A percentile compares a stretch with the other conserved stretches of the same genome.
Evolutionary conservation across 2,888 invertebrate genomes (phyloP).

Genomic region (Ceraclea dissimilis): DNA sequence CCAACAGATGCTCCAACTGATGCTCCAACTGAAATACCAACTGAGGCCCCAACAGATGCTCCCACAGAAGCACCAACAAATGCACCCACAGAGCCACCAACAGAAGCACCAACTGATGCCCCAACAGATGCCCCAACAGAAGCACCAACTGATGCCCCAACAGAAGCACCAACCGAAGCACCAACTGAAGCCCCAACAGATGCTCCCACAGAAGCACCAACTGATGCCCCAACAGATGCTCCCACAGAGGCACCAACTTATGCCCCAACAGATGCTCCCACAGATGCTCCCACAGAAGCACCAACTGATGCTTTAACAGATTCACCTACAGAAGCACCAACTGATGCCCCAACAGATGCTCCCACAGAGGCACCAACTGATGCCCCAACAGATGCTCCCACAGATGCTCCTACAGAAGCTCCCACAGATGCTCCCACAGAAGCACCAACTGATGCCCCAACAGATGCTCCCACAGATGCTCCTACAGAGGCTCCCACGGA

Average conservation of each 20-base stretch:
- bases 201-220: slow-evolving; percentile 6
- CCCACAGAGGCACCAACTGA: slow-evolving; percentile 11
- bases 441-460: slow-evolving; percentile 7
- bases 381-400: slow-evolving; percentile 4
- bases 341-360: slow-evolving; percentile 3
- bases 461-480: slow-evolving; percentile 5
- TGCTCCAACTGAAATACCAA: slow-evolving; percentile 6
- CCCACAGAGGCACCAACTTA: slow-evolving; percentile 12
- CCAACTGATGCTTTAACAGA: slow-evolving; percentile 15
- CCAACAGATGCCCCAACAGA: slow-evolving; percentile 7
- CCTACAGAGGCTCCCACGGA: slow-evolving; percentile 12
- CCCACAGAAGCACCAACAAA: slow-evolving; percentile 16
- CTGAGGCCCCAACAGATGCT: slow-evolving; percentile 13
- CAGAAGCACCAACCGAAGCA: slow-evolving; percentile 8
- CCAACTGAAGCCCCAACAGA: slow-evolving; percentile 6
- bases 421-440: slow-evolving; percentile 7
- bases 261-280: slow-evolving; percentile 10
- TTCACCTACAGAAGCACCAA: slow-evolving; percentile 12
- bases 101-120: slow-evolving; percentile 9
- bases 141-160: slow-evolving; percentile 7
- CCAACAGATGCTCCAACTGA: slow-evolving; percentile 11
- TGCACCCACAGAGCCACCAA: slow-evolving; percentile 10
- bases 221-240: slow-evolving; percentile 4
- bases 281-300: slow-evolving; percentile 12
- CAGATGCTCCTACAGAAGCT: slow-evolving; percentile 5